Evolutionary conservation across 2,888 invertebrate genomes (phyloP), one percentile per base, ranked within the genome.

Genomic region (Cephus rjabovi): DNA sequence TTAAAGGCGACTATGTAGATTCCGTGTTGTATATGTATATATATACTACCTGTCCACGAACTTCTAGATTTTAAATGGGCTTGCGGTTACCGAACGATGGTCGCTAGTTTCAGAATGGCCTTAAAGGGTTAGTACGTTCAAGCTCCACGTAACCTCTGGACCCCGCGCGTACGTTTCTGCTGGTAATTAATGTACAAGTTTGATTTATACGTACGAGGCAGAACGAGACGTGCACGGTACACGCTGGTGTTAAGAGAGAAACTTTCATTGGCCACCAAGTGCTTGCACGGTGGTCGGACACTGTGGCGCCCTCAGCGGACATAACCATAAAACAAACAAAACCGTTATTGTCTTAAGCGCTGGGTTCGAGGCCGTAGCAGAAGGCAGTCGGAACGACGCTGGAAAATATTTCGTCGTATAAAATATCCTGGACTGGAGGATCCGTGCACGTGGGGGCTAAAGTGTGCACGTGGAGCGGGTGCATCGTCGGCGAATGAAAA

Each of bases 351-450:
- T 71, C 34, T 71, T 71, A 71, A 71, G 71, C 71, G 71, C 31
- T 6, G 33, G 15, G 56, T 56, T 56, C 56, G 56, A 23, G 9
- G 56, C 23, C 23, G 56, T 56, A 15, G 23, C 56, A 23, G 56
- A 56, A 56, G 56, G 9, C 56, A 56, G 56, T 56, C 1, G 56
- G 56, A 56, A 23, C 56, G 56, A 23, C 56, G 56, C 56, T 56
- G 23, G 23, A 9, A 56, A 56, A 56, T 23, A 23, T 9, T 56
- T 23, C 1, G 56, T 9, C 23, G 9, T 56, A 56, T 56, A 23
- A 56, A 56, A 23, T 77, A 79, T 79, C 76, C 79, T 78, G 69
- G 40, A 35, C 74, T 77, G 35, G 30, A 56, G 74, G n/a, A 76
- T 68, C 75, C 69, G 74, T 75, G 74, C 70, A 74, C 70, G 75